Evolutionary conservation across 2,113 vertebrate genomes (phyloP), one percentile per base, ranked within the genome.

Genomic region (Gambusia affinis): DNA sequence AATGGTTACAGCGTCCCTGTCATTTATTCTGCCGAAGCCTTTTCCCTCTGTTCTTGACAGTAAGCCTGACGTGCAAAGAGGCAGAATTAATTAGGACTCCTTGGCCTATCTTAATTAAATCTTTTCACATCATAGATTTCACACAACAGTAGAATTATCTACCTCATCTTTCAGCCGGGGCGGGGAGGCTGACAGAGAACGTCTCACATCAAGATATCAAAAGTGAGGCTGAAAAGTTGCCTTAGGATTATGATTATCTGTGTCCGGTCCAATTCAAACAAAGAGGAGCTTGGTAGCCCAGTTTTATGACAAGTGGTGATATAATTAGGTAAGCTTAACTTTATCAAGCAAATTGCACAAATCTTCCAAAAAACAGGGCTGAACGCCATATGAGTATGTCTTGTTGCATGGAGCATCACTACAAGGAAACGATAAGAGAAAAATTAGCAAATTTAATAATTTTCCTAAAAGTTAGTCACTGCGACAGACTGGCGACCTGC

Each of bases 101-200:
- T 87, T 64, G 19, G 79, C 83, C 86, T 93, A 95, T 95, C 95
- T 94, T 95, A 95, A 95, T 94, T 94, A 95, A 95, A 95, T 95
- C 93, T 94, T 93, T 91, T 93, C 91, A 90, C 91, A 91, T 94
- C 91, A 90, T 80, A 89, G 91, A 93, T 94, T 94, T 91, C 78
- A 79, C 82, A 94, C 88, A 94, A 94, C 91, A 84, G 74, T 63
- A 75, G 87, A 87, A 88, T 86, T 90, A 91, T 94, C 91, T 88
- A 79, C 83, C 85, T 91, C 88, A 92, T 94, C 89, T 88, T 78
- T 85, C 28, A 78, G 69, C 70, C 8, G 24, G 64, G 75, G 44
- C 1, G 69, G 82, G 61, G 70, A 57, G 42, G 7, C 66, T 1
- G 80, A 65, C 81, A 64, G 64, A 81, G 75, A 79, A 88, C 57